phyloP scores from a whole-genome alignment of 2,888 invertebrate species.

The Hirtodrosophila confusa region DNA sequence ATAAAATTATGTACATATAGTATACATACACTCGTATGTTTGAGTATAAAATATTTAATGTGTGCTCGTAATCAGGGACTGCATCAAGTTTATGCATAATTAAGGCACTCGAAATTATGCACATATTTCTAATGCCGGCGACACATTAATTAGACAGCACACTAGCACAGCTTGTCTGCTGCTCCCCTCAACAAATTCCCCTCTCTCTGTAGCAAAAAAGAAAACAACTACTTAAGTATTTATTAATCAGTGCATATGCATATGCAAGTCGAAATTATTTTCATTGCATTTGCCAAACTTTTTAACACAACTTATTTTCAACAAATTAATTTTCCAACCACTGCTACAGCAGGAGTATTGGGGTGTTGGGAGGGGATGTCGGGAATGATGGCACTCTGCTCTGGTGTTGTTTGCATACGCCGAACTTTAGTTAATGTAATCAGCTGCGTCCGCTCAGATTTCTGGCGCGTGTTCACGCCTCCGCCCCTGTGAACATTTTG shows the following conservation, averaged over 20 bases:
- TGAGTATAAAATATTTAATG: slow-evolving; percentile 33
- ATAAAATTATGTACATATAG: not conserved
- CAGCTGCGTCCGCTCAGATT: slow-evolving; percentile 71
- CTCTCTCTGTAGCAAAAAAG: slow-evolving; percentile 2
- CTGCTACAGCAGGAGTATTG: slow-evolving; percentile 29
- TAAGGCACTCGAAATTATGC: slow-evolving; percentile 42
- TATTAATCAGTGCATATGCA: slow-evolving; percentile 55
- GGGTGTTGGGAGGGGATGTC: not conserved
- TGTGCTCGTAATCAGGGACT: slow-evolving; percentile 33
- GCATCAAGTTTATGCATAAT: slow-evolving; percentile 63
- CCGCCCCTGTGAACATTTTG: slow-evolving; percentile 65
- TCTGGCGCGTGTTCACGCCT: slow-evolving; percentile 26
- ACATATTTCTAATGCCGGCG: slow-evolving; percentile 29
- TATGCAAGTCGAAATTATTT: slow-evolving; percentile 25
- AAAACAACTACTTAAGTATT: slow-evolving; percentile 34
- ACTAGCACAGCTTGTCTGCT: not conserved
- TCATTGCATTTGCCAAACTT: slow-evolving; percentile 52
- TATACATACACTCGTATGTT: no score
- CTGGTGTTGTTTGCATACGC: slow-evolving; percentile 54
- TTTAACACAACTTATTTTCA: slow-evolving; percentile 76
- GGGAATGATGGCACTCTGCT: not conserved
- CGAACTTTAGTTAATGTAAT: slow-evolving; percentile 82
- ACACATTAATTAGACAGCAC: slow-evolving; percentile 66
- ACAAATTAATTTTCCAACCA: slow-evolving; percentile 79
- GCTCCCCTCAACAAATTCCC: not conserved